These are phyloP conservation scores for Ptyas mucosa DNA, from an alignment of 2,113 vertebrate species.

Conservation along the genomic window DNA sequence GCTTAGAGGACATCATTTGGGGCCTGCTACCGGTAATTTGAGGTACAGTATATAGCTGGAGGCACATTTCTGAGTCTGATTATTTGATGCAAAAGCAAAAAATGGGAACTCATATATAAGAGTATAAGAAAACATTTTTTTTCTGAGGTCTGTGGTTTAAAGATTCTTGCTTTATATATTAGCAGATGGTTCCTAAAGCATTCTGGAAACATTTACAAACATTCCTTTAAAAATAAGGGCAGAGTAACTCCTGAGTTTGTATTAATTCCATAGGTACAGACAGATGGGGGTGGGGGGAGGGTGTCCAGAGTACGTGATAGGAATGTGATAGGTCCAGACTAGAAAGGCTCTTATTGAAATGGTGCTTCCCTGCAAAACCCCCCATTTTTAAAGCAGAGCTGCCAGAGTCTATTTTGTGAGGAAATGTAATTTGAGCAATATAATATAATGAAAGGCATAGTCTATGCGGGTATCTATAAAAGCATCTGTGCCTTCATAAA, in stretches of 20 bases:
- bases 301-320: background rate
- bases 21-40: background rate
- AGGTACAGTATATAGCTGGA: background rate
- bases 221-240: background rate
- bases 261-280: background rate
- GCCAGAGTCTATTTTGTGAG: background rate
- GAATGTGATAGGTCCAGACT: background rate
- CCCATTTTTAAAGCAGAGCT: background rate
- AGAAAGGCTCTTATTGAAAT: fast-evolving
- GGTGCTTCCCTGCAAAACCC: slow-evolving; percentile 17
- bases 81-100: background rate
- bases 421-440: slow-evolving; percentile 16
- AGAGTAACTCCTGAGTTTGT: background rate
- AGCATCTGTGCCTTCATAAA: background rate
- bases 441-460: slow-evolving; percentile 5
- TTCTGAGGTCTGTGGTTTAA: background rate
- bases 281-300: no score
- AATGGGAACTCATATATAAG: background rate
- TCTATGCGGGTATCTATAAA: background rate
- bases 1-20: background rate
- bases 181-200: background rate
- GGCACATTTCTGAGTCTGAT: background rate
- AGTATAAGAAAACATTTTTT: background rate
- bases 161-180: background rate
- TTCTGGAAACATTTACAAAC: background rate